Base-by-base conservation (phyloP, 2,888 invertebrate species). In the Volucella bombylans region DNA sequence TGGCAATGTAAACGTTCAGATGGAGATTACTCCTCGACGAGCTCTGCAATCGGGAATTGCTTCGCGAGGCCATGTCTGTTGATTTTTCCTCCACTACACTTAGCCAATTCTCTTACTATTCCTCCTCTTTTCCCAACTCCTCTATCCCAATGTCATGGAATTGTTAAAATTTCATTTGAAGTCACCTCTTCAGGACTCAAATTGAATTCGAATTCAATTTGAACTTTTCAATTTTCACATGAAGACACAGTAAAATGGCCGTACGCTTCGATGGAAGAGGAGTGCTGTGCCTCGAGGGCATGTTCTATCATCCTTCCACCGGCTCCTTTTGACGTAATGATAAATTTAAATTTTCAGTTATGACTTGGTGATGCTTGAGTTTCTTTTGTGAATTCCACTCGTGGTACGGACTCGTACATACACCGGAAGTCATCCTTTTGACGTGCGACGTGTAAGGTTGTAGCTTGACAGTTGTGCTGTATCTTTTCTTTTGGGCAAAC, bases 121-220 rank as follows among this genome's bases (percentile, higher is more conserved):
- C 11, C 23, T 1, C 4, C 11, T 39, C 14, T 9, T 43, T 3
- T 8, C 52, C 14, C 49, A 50, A 23, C 14, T 14, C 50, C 59
- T 12, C 18, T 10, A 9, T 57, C 31, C 39, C 4, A 6, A n/a
- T 10, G 38, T 43, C 10, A 38, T 52, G 76, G 76, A 79, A 76
- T 76, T 76, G 61, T 78, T 78, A 52, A 79, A 82, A 79, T 82
- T 82, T 82, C 72, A 82, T 82, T 82, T 80, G 80, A 71, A 76
- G 74, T 81, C 85, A 72, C 72, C 72, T 81, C 68, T 73, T 64
- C 76, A 49, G 38, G 57, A 50, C 47, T 61, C 54, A 91, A 91
- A 91, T 91, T 91, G 90, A 90, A 90, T 90, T 90, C 90, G 90
- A 90, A 90, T 90, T 90, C 89, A 91, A 91, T 90, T 91, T 91